A percentile compares a stretch with the other conserved stretches of the same genome.
phyloP scores from a whole-genome alignment of 2,113 vertebrate genomes.

The Tyrannus savana region DNA sequence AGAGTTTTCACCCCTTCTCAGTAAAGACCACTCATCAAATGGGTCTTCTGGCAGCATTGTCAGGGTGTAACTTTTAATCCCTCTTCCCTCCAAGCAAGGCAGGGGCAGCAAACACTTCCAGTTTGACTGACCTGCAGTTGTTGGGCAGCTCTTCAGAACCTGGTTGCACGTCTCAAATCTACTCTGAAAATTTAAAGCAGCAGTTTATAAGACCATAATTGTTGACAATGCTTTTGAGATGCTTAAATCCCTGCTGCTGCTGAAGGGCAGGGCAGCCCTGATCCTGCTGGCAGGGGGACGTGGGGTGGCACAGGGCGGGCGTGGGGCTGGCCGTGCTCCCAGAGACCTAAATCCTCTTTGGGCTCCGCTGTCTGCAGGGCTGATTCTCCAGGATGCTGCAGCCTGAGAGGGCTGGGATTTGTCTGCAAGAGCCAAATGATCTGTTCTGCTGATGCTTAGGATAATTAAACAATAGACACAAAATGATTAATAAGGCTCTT shows the following conservation, averaged over 20 bases:
- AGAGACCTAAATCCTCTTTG: neutral
- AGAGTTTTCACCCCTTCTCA: neutral
- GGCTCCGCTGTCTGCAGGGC: neutral
- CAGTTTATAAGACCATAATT: neutral
- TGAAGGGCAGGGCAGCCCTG: neutral
- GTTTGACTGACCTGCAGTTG: neutral
- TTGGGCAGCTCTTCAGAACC: neutral
- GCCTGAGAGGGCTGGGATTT: neutral
- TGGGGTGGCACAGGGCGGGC: neutral
- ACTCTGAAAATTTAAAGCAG: neutral
- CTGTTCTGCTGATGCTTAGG: neutral
- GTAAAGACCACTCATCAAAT: neutral
- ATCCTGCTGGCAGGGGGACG: neutral
- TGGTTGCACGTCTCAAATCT: neutral
- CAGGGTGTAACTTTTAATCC: neutral
- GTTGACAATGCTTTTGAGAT: neutral
- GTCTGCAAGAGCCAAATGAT: neutral
- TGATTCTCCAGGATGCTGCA: neutral
- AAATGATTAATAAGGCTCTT: neutral
- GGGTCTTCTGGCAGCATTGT: neutral
- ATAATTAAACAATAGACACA: slow-evolving; percentile 22
- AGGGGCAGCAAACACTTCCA: neutral
- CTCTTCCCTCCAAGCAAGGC: neutral
- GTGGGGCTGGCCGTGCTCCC: neutral
- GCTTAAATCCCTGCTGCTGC: neutral